phyloP scores from a whole-genome alignment of 1,140 invertebrate species.

The Carposina sasakii region DNA sequence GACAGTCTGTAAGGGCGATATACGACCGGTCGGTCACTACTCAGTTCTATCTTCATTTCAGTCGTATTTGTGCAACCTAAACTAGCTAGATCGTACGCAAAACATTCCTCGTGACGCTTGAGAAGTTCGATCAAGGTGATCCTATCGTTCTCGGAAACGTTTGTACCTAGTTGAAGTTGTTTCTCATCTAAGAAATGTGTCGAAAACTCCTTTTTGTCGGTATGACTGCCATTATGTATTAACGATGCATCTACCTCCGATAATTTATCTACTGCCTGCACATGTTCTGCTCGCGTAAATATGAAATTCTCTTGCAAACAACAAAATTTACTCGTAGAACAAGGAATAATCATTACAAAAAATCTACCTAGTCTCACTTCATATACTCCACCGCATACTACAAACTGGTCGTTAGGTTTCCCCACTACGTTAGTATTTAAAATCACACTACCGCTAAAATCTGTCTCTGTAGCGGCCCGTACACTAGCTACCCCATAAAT shows the following conservation, averaged over 20 bases:
- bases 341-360: background rate
- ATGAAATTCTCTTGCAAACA: background rate
- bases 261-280: background rate
- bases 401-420: background rate
- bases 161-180: background rate
- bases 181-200: background rate
- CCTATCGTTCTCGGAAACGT: background rate
- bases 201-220: background rate
- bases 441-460: background rate
- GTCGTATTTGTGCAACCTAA: slow-evolving; percentile 14
- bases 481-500: background rate
- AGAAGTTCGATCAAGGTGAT: background rate
- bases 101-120: slow-evolving; percentile 9
- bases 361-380: background rate
- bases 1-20: slow-evolving; percentile 10
- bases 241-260: background rate
- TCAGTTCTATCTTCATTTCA: slow-evolving; percentile 21
- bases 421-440: background rate
- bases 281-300: background rate
- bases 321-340: background rate
- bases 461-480: background rate
- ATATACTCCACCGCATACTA: background rate
- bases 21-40: slow-evolving; percentile 16
- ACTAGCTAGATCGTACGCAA: slow-evolving; percentile 18
- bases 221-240: background rate